Evolutionary conservation across 2,113 vertebrate genomes (phyloP).

Genomic region (Bucco capensis): DNA sequence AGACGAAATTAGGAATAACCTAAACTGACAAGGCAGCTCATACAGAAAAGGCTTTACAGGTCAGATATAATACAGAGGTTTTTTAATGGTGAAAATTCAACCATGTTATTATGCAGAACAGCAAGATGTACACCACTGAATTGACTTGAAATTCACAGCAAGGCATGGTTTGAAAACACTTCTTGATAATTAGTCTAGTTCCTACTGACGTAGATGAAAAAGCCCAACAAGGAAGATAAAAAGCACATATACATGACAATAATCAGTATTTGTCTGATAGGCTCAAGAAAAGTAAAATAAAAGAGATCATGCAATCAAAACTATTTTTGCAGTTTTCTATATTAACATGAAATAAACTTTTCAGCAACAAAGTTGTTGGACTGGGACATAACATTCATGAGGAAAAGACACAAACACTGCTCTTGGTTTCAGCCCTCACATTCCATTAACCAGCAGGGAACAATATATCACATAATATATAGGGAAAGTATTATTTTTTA

Average conservation of each 20-base stretch:
- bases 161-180: background rate
- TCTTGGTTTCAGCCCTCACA: background rate
- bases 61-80: background rate
- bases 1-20: background rate
- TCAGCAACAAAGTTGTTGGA: background rate
- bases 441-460: background rate
- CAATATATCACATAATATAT: background rate
- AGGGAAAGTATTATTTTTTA: background rate
- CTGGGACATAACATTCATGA: background rate
- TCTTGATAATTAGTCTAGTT: background rate
- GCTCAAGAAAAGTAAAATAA: background rate
- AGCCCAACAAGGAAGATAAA: background rate
- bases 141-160: background rate
- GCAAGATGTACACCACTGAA: background rate
- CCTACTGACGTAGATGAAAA: background rate
- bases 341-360: background rate
- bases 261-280: background rate
- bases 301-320: background rate
- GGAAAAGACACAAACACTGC: background rate
- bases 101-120: background rate
- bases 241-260: background rate
- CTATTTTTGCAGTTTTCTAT: background rate
- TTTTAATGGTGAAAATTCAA: background rate
- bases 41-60: background rate
- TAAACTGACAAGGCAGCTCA: background rate